Base-by-base conservation (phyloP, 2,888 invertebrate species). In the Yponomeuta cagnagella region DNA sequence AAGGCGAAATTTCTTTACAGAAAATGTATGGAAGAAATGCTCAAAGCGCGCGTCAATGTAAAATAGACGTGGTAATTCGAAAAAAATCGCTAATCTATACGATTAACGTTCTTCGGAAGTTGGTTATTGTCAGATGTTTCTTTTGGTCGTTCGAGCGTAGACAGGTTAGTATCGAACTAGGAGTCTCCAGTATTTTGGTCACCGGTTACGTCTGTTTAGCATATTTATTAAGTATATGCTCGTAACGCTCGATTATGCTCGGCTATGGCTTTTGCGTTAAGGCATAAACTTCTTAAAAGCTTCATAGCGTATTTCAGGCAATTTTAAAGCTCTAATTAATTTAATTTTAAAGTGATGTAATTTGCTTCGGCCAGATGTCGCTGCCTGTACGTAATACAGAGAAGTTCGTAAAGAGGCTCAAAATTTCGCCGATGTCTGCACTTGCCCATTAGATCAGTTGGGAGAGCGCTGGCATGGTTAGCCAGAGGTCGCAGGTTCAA, bases 81-180 rank as follows among this genome's bases (percentile, higher is more conserved):
- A 31, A 64, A 63, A 64, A 64, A 64, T 3, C 64, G 9, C n/a
- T 64, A 64, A 64, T 64, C 64, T 58, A 64, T 64, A 64, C 64
- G 31, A 23, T 64, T 64, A 30, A 64, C 64, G 31, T 64, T 23
- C 64, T 30, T 64, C 64, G 31, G n/a, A 64, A 64, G 52, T 64
- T n/a, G 31, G 10, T 23, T 64, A 64, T 23, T 15, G 12, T 58
- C 12, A 58, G 52, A 58, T 8, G 43, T 43, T 43, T 43, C 52
- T 58, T 58, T 15, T 58, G 52, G 52, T 58, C 52, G 52, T 15
- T 15, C 15, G 15, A 15, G 52, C 15, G 12, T 15, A 15, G 52
- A 1, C 12, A 5, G 3, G 0, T 15, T 58, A 58, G 52, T 58
- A 58, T 58, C 3, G 52, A 58, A 15, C 15, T 15, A 58, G 52